Conservation (phyloP, 2,113 vertebrate genomes). For the Solea senegalensis region DNA sequence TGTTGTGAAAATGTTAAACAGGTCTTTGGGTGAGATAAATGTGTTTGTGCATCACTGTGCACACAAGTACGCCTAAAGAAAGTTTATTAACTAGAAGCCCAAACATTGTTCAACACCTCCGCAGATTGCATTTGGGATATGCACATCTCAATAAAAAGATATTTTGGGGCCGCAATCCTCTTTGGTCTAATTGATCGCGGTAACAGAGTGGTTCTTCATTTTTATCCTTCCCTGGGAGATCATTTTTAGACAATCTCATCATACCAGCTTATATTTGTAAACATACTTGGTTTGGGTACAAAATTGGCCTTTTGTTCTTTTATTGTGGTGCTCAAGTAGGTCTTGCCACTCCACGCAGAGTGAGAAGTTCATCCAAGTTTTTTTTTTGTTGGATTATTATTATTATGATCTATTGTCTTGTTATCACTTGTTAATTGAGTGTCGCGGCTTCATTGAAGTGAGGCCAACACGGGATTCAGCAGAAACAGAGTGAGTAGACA, state of each 20-base stretch:
- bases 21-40: not conserved
- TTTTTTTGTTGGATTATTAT: conserved; percentile 1
- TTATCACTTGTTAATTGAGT: conserved; percentile 54
- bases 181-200: conserved; percentile 55
- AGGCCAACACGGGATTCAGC: conserved; percentile 31
- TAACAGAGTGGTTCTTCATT: conserved; percentile 53
- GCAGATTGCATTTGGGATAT: conserved; percentile 21
- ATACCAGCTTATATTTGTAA: conserved; percentile 56
- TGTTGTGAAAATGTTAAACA: not conserved
- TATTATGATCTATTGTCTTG: conserved; percentile 36
- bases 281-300: conserved; percentile 34
- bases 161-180: conserved; percentile 45
- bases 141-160: conserved; percentile 25
- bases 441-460: conserved; percentile 27
- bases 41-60: not conserved
- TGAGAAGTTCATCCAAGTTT: conserved; percentile 49
- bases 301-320: conserved; percentile 55
- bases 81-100: not conserved
- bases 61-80: not conserved
- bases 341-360: not conserved
- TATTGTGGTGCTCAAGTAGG: conserved; percentile 4
- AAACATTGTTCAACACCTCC: not conserved
- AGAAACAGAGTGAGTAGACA: conserved; percentile 33
- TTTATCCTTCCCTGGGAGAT: conserved; percentile 59
- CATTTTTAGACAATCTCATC: conserved; percentile 65